phyloP scores from a whole-genome alignment of 2,113 vertebrate species.

The Cygnus atratus region DNA sequence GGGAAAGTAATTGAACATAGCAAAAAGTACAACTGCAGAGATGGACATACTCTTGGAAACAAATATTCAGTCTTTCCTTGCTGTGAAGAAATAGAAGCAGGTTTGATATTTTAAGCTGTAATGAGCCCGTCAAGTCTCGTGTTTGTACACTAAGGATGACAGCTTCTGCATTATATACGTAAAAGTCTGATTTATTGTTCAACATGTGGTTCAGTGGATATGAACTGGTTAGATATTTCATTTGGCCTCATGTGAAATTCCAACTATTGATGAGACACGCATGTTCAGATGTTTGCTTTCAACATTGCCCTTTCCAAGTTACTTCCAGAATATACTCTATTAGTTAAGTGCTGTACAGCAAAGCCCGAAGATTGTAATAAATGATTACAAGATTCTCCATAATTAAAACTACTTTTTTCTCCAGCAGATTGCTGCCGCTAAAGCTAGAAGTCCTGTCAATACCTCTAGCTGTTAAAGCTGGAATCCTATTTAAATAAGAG shows the following conservation, averaged over 20 bases:
- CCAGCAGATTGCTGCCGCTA: background rate
- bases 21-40: background rate
- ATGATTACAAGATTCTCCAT: background rate
- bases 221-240: background rate
- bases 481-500: background rate
- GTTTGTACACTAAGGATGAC: background rate
- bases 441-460: background rate
- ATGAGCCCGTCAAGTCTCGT: background rate
- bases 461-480: background rate
- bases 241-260: background rate
- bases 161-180: background rate
- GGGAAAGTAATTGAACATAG: background rate
- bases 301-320: background rate
- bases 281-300: constrained; percentile 11
- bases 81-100: background rate
- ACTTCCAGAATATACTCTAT: background rate
- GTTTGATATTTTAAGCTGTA: background rate
- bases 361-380: background rate
- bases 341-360: background rate
- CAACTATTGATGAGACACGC: background rate
- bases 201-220: background rate
- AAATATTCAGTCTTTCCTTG: background rate
- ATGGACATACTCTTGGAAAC: background rate
- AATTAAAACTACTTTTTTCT: background rate
- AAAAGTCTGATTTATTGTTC: constrained; percentile 6